Evolutionary conservation across 2,888 invertebrate genomes (phyloP).

Genomic region (Steinernema scapterisci): DNA sequence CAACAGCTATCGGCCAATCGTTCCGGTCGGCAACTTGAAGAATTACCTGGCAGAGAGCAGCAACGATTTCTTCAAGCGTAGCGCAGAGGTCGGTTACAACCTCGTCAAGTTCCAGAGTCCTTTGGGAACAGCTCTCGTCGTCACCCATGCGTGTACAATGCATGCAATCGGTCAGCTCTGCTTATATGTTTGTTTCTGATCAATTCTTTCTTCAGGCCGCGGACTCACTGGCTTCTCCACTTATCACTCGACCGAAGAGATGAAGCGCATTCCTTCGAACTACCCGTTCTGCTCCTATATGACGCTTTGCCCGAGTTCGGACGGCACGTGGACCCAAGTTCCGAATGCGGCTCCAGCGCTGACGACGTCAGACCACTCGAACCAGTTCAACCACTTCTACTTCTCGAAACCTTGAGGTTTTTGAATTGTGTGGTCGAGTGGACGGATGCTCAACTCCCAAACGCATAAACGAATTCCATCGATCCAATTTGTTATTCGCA

Average conservation of each 20-base stretch:
- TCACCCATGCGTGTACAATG: conserved; percentile 34
- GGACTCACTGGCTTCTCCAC: conserved; percentile 13
- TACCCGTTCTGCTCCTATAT: conserved; percentile 34
- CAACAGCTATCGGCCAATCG: conserved; percentile 27
- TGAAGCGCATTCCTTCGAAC: conserved; percentile 29
- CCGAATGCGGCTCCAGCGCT: background rate
- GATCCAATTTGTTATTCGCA: background rate
- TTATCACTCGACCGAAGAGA: background rate
- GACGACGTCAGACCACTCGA: background rate
- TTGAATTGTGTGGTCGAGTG: background rate
- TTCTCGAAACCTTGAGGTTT: background rate
- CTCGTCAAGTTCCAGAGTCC: conserved; percentile 33
- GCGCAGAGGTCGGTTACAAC: background rate
- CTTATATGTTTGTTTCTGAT: background rate
- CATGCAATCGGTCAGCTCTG: conserved; percentile 21
- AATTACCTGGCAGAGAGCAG: conserved; percentile 20
- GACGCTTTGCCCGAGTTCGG: conserved; percentile 23
- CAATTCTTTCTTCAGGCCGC: conserved; percentile 35
- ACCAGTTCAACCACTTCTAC: conserved; percentile 4
- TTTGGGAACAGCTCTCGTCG: conserved; percentile 29
- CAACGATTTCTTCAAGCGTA: conserved; percentile 33
- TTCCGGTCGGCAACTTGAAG: background rate
- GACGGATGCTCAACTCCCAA: background rate
- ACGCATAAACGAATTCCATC: background rate
- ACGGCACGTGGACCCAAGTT: conserved; percentile 11